These are phyloP conservation scores for Liasis olivaceus DNA, from an alignment of 2,797 vertebrate species.

Conservation along the genomic window DNA sequence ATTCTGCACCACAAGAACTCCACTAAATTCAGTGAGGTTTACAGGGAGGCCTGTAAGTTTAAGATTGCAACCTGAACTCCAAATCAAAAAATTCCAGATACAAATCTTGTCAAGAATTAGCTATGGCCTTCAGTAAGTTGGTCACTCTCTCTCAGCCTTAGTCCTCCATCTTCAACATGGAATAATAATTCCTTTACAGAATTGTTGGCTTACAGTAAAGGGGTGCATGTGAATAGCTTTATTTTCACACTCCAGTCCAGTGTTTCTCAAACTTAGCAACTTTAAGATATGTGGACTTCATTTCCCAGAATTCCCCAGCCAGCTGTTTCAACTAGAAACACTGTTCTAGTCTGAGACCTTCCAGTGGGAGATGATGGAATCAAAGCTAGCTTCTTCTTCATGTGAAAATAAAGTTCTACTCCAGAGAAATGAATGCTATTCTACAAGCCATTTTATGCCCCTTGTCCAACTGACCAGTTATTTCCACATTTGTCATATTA, in stretches of 20 bases:
- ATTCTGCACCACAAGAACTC: accelerated
- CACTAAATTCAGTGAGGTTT: not conserved
- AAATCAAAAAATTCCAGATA: not conserved
- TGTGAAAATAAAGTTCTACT: too few species aligned
- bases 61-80: not conserved
- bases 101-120: not conserved
- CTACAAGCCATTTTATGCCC: too few species aligned
- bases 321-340: not conserved
- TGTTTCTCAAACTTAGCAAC: not conserved
- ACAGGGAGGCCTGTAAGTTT: not conserved
- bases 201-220: not conserved
- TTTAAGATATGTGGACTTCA: not conserved
- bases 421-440: too few species aligned
- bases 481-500: too few species aligned
- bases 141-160: not conserved
- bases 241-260: not conserved
- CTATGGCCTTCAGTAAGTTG: not conserved
- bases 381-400: not conserved
- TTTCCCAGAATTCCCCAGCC: not conserved
- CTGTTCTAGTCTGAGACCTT: not conserved
- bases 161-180: not conserved
- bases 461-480: too few species aligned
- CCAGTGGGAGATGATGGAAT: not conserved
- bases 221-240: not conserved
- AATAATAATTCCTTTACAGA: not conserved